Evolutionary conservation across 2,888 invertebrate genomes (phyloP).

Genomic region (Creontiades dilutus): DNA sequence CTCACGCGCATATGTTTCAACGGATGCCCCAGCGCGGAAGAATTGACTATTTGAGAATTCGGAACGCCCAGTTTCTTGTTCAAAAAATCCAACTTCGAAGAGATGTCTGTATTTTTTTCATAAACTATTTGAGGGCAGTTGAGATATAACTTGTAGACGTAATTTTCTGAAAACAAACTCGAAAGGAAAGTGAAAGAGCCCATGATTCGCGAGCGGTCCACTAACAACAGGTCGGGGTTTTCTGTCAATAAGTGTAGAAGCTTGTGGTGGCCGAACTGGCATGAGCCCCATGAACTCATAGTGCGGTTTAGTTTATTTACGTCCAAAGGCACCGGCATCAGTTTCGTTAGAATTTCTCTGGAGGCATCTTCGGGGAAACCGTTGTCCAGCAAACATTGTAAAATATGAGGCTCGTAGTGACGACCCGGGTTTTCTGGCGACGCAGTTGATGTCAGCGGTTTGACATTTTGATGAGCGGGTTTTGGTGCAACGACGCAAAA

Average conservation of each 20-base stretch:
- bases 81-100: constrained; percentile 71
- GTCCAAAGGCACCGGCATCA: background rate
- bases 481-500: background rate
- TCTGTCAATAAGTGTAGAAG: constrained; percentile 41
- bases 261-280: constrained; percentile 60
- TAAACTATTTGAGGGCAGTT: constrained; percentile 68
- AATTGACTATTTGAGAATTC: constrained; percentile 61
- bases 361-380: constrained; percentile 7
- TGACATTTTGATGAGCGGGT: background rate
- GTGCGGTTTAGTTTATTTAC: constrained; percentile 15
- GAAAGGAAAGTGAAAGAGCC: constrained; percentile 41
- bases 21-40: constrained; percentile 59
- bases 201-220: constrained; percentile 4
- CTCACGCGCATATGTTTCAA: constrained; percentile 64
- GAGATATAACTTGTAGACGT: constrained; percentile 57
- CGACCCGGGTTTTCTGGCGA: background rate
- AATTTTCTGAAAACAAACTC: constrained; percentile 34
- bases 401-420: background rate
- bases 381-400: background rate
- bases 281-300: constrained; percentile 9
- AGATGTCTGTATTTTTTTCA: constrained; percentile 48
- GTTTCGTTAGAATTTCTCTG: background rate
- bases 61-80: constrained; percentile 63
- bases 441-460: background rate
- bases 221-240: constrained; percentile 53